phyloP scores from a whole-genome alignment of 2,113 vertebrate genomes.

The Trichechus manatus region DNA sequence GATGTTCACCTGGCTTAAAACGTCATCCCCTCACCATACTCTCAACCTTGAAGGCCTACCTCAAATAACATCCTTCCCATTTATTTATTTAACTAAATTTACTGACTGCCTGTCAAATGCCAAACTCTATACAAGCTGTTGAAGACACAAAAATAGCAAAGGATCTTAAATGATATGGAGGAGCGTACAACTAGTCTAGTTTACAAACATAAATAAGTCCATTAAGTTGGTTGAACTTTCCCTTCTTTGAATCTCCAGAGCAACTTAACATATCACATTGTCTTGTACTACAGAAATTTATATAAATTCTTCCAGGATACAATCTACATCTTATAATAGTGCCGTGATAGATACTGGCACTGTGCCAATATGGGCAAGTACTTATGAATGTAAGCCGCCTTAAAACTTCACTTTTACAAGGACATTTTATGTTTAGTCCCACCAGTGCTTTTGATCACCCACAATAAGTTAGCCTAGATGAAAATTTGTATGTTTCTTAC shows the following conservation, averaged over 20 bases:
- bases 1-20: neutral
- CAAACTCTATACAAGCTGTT: neutral
- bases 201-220: neutral
- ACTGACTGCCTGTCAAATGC: neutral
- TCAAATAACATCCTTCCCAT: neutral
- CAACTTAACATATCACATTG: neutral
- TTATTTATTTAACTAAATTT: conserved; percentile 19
- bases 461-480: conserved; percentile 15
- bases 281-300: neutral
- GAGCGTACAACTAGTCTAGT: conserved; percentile 19
- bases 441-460: neutral
- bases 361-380: neutral
- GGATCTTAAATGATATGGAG: neutral
- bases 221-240: neutral
- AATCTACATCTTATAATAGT: neutral
- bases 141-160: neutral
- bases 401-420: neutral
- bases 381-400: neutral
- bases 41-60: neutral
- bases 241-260: conserved; percentile 2
- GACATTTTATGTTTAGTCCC: neutral
- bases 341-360: neutral
- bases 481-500: conserved; percentile 87
- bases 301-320: conserved; percentile 18
- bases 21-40: neutral